phyloP scores from a whole-genome alignment of 2,797 vertebrate species.

The Micrastur ruficollis region DNA sequence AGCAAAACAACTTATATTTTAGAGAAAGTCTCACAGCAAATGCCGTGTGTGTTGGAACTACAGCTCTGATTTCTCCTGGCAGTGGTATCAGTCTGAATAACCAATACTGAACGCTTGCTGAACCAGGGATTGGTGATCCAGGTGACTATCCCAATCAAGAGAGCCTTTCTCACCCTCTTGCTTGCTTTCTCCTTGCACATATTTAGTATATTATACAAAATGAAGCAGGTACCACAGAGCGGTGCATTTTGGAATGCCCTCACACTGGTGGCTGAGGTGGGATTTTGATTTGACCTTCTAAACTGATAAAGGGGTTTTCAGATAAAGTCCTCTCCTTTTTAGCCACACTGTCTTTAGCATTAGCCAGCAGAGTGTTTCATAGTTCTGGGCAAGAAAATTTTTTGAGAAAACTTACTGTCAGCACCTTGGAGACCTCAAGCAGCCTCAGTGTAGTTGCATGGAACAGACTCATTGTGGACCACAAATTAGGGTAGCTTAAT shows the following conservation, averaged over 20 bases:
- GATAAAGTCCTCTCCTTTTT: background rate
- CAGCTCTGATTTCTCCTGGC: background rate
- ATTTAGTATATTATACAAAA: fast-evolving
- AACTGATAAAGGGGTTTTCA: background rate
- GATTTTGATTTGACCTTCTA: background rate
- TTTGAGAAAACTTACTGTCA: background rate
- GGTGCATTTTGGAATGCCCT: background rate
- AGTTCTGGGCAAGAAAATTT: background rate
- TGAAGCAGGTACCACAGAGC: background rate
- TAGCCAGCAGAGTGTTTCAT: background rate
- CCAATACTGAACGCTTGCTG: fast-evolving
- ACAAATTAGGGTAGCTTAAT: background rate
- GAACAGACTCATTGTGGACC: background rate
- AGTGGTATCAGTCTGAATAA: background rate
- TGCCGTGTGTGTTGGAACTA: background rate
- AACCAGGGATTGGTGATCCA: background rate
- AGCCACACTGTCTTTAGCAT: background rate
- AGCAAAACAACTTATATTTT: background rate
- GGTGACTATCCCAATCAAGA: background rate
- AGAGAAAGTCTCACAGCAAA: background rate
- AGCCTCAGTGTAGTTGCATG: background rate
- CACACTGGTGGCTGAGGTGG: background rate
- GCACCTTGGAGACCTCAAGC: background rate
- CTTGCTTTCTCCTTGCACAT: background rate
- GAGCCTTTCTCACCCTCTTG: background rate